A percentile compares a stretch with the other conserved stretches of the same genome.
Conservation (phyloP, 2,113 vertebrate species). For the Nesoenas mayeri region DNA sequence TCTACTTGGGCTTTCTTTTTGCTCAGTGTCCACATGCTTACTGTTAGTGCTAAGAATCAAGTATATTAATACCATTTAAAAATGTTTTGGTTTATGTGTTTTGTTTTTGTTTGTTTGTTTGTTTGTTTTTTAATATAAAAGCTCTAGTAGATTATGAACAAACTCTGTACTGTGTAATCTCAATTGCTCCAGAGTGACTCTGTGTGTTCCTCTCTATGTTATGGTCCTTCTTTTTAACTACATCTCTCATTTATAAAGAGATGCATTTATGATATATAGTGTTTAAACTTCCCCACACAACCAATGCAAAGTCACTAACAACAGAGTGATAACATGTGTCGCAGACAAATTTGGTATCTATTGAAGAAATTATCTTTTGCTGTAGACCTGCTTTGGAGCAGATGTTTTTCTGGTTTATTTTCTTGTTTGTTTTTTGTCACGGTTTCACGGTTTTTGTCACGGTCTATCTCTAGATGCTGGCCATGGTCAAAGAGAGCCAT, state of each 20-base stretch:
- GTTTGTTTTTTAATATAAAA: neutral
- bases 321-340: neutral
- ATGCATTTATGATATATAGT: fast-evolving
- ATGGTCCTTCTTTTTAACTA: neutral
- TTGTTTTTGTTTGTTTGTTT: no score
- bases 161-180: neutral
- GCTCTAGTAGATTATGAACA: neutral
- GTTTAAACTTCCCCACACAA: neutral
- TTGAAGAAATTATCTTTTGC: neutral
- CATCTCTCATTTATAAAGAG: neutral
- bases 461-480: no score
- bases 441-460: no score
- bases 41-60: neutral
- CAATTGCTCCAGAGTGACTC: neutral
- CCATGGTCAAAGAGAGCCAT: no score
- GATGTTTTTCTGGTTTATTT: neutral
- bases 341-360: neutral
- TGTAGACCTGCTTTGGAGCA: neutral
- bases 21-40: neutral
- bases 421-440: neutral
- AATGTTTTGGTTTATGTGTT: neutral
- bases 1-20: neutral
- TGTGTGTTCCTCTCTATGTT: neutral
- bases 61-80: neutral
- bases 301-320: neutral